A percentile compares a stretch with the other conserved stretches of the same genome.
These are phyloP conservation scores for Drosophila greeni DNA, from an alignment of 2,888 invertebrate species.

Conservation along the genomic window DNA sequence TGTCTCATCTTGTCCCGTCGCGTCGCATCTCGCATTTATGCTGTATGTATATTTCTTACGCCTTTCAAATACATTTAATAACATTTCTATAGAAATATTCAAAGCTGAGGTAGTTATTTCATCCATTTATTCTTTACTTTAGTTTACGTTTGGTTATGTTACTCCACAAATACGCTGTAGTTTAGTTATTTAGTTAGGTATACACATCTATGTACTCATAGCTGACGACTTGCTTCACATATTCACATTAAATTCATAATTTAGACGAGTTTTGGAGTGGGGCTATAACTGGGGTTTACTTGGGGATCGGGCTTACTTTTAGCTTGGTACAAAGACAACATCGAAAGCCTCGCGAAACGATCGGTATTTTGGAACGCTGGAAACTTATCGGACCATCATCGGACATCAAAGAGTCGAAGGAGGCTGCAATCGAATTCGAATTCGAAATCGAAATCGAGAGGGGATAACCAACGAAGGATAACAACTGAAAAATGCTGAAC, in stretches of 20 bases:
- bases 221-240: constrained; percentile 18
- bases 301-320: constrained; percentile 1
- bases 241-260: constrained; percentile 35
- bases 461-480: neutral
- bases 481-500: constrained; percentile 24
- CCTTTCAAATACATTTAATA: constrained; percentile 63
- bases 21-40: constrained; percentile 7
- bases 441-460: constrained; percentile 4
- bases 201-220: constrained; percentile 32
- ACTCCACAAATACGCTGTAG: constrained; percentile 29
- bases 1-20: neutral
- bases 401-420: neutral
- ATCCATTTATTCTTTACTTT: constrained; percentile 52
- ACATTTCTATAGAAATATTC: constrained; percentile 74
- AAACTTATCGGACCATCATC: constrained; percentile 18
- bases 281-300: neutral
- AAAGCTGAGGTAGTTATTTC: constrained; percentile 75
- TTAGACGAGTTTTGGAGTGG: constrained; percentile 15
- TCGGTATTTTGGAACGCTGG: constrained; percentile 6
- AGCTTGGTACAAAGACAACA: constrained; percentile 19
- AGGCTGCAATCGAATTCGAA: too few relatives aligned
- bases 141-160: constrained; percentile 30
- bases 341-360: constrained; percentile 44
- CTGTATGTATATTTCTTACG: constrained; percentile 36
- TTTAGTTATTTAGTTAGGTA: constrained; percentile 20